Evolutionary conservation across 2,113 vertebrate species (phyloP), one percentile per base, ranked within the genome.

Genomic region (Sapayoa aenigma): DNA sequence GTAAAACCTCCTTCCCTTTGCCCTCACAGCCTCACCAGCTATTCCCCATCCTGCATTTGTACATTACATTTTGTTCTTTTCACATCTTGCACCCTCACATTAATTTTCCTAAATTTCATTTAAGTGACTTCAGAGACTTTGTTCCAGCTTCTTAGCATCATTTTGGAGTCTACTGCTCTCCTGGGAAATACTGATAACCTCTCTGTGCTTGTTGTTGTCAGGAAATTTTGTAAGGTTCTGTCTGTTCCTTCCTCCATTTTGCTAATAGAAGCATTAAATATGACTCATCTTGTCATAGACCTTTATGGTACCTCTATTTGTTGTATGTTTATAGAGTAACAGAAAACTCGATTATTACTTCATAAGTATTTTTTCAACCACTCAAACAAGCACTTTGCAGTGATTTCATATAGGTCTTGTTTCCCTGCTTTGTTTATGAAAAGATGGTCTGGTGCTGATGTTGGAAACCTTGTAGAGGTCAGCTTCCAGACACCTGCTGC

Each of bases 231-330:
- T 41, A 19, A 44, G 5, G 19, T 81, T 96, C 68, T 92, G 15
- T 75, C 39, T 93, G 12, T 93, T 94, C 42, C 35, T 85, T 85
- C 59, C 33, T 93, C 58, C 44, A 21, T 90, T 90, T 94, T 80
- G 42, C 65, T 96, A 84, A 92, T 90, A 73, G 86, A 67, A 77
- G 16, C 60, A 87, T 94, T 75, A 94, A 78, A 74, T 60, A 30
- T 89, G 89, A 97, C 17, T 95, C 86, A 95, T 75, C 55, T 81
- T 90, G 42, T 59, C 5, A 2, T 18, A 90, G 59, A 58, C 23
- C 18, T 46, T 90, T 62, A 25, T 25, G 37, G 42, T 44, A 21
- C 11, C 47, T 90, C 35, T 74, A 8, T 69, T 73, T 80, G 12
- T 85, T 73, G 18, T 3, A 6, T 88, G 27, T 81, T 89, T 80